These are phyloP conservation scores for Trachymyrmex septentrionalis DNA, from an alignment of 1,140 invertebrate species.

Conservation along the genomic window DNA sequence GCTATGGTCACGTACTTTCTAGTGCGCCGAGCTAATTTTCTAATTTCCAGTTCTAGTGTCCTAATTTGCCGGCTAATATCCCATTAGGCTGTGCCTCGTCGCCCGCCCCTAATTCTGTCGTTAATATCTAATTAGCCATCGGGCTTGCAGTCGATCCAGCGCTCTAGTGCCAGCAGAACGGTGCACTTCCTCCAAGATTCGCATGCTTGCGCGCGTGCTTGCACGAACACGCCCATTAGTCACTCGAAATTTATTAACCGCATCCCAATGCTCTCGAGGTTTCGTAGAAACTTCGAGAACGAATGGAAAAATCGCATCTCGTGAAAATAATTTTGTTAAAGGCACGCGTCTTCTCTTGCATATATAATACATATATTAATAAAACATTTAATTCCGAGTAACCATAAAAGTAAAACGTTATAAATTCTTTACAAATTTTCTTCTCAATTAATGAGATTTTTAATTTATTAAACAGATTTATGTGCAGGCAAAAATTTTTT, in stretches of 20 bases:
- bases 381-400: neutral
- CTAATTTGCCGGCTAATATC: constrained; percentile 81
- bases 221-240: constrained; percentile 40
- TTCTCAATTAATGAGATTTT: neutral
- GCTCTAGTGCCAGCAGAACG: constrained; percentile 1
- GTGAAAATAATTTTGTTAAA: constrained; percentile 30
- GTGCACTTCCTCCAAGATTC: constrained; percentile 41
- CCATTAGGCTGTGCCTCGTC: constrained; percentile 78
- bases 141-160: constrained; percentile 66
- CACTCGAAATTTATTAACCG: constrained; percentile 57
- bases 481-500: neutral
- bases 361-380: neutral
- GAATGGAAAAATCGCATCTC: constrained; percentile 20
- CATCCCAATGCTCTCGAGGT: constrained; percentile 9
- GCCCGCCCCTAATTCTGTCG: constrained; percentile 71
- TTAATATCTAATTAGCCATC: constrained; percentile 82
- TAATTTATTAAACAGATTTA: neutral
- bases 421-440: neutral
- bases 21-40: constrained; percentile 78
- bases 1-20: constrained; percentile 20
- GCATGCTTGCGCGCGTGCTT: constrained; percentile 36
- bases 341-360: neutral
- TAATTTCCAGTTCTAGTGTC: constrained; percentile 80
- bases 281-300: constrained; percentile 38
- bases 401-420: neutral